Base-by-base conservation (phyloP, 2,888 invertebrate species). In the Pseudococcus jackbeardsleyi region DNA sequence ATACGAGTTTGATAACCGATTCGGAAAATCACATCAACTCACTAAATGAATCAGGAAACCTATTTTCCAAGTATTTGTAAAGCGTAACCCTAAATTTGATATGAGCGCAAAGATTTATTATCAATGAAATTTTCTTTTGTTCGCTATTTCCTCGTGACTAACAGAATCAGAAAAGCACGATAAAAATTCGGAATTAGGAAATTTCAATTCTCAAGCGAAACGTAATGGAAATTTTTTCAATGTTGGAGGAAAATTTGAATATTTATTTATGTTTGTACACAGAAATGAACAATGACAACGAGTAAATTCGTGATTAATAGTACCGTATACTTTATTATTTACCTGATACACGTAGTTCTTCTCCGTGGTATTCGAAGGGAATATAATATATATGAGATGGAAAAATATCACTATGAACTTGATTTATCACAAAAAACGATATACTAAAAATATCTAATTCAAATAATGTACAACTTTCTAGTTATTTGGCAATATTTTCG, bases 401-500 rank as follows among this genome's bases (percentile, higher is more conserved):
- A 79, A 42, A 19, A 42, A 12, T 82, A 82, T 46, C 6, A 46
- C 22, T 33, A 42, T 19, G 11, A 82, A 82, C 79, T 46, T n/a
- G 0, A 46, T 46, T 42, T 82, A 82, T 46, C 46, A 82, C 79
- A 82, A 82, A 42, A 19, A 42, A 46, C 46, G 4, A 9, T n/a
- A 11, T 4, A 82, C 77, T 19, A 46, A 46, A 42, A 82, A 19
- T 46, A 46, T 12, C 1, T 26, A 19, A 82, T 19, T 33, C n/a
- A 50, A 50, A 50, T 59, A 50, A 50, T 59, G 59, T 3, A 26
- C 42, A 82, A 82, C 46, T 82, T 82, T 46, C 46, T 82, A 82
- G 79, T 17, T 82, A 82, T 82, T 82, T 82, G 79, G 79, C 46
- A 82, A 72, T 77, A 77, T 42, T 82, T 64, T 72, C 68, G 26